These are phyloP conservation scores for Dallia pectoralis DNA, from an alignment of 2,797 vertebrate genomes.

Conservation along the genomic window DNA sequence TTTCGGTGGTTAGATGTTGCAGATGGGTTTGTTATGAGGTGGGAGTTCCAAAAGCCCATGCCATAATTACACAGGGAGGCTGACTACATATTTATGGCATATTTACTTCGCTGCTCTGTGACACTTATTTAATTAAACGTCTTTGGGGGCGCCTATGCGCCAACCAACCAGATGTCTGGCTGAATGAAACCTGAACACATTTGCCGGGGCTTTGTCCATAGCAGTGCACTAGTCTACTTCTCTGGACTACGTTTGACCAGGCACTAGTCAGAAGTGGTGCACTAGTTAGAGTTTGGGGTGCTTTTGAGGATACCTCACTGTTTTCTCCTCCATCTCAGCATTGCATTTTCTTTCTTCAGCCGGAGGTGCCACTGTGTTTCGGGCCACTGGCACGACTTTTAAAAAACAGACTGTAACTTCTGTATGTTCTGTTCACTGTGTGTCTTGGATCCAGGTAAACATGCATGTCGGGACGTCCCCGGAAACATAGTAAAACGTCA, in stretches of 20 bases:
- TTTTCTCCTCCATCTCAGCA: slow-evolving; percentile 55
- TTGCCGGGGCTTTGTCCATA: slow-evolving; percentile 7
- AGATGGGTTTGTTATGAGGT: slow-evolving; percentile 41
- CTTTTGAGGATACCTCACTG: no score
- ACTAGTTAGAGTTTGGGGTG: no score
- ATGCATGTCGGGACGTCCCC: no score
- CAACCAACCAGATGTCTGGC: background rate
- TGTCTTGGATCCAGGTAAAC: no score
- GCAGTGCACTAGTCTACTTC: no score
- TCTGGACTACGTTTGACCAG: no score
- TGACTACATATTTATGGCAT: slow-evolving; percentile 52
- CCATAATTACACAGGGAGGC: slow-evolving; percentile 36
- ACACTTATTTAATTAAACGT: slow-evolving; percentile 73
- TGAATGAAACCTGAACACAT: slow-evolving; percentile 68
- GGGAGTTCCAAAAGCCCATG: slow-evolving; percentile 42
- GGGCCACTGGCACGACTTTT: slow-evolving; percentile 57
- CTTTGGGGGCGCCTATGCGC: slow-evolving; percentile 60
- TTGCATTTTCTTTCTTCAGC: slow-evolving; percentile 48
- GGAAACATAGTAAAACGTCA: no score
- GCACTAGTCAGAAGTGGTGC: no score
- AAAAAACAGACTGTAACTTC: slow-evolving; percentile 47
- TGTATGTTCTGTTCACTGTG: slow-evolving; percentile 40
- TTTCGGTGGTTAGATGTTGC: slow-evolving; percentile 38
- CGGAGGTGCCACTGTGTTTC: slow-evolving; percentile 71
- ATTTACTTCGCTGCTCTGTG: slow-evolving; percentile 54